phyloP scores from a whole-genome alignment of 2,113 vertebrate species.

The Peromyscus californicus region DNA sequence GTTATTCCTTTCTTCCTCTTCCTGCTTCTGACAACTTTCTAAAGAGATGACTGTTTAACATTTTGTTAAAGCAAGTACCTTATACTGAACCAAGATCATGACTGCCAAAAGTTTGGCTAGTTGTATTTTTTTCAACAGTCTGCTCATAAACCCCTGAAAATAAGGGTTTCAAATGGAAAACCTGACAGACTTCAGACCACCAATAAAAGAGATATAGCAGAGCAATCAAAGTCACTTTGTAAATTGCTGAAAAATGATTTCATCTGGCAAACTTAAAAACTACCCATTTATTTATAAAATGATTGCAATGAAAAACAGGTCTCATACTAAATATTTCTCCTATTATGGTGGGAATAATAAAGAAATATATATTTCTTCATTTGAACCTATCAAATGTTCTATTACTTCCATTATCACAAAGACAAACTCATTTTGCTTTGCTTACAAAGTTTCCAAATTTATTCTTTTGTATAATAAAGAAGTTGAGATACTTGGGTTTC shows the following conservation, averaged over 20 bases:
- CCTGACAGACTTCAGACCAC: constrained; percentile 83
- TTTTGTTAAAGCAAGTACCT: constrained; percentile 87
- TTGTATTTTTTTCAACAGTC: constrained; percentile 77
- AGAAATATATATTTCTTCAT: constrained; percentile 12
- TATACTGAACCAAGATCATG: constrained; percentile 67
- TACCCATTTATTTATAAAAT: constrained; percentile 59
- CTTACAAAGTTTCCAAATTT: constrained; percentile 56
- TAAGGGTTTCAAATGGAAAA: constrained; percentile 87
- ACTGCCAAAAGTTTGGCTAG: constrained; percentile 85
- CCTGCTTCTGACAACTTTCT: constrained; percentile 79
- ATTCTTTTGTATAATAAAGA: constrained; percentile 14
- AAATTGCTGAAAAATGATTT: constrained; percentile 84
- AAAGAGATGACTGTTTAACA: constrained; percentile 87
- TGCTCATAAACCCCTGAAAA: constrained; percentile 86
- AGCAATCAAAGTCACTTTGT: constrained; percentile 81
- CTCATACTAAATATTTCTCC: not conserved
- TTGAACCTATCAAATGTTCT: constrained; percentile 54
- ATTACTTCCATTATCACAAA: constrained; percentile 54
- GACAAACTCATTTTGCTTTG: constrained; percentile 52
- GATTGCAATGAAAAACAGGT: constrained; percentile 33
- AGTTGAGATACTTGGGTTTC: constrained; percentile 18
- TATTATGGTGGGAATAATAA: not conserved
- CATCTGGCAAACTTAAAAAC: constrained; percentile 80
- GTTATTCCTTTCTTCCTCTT: constrained; percentile 69
- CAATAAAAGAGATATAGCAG: constrained; percentile 76